Percentiles rank a stretch among this genome's conserved stretches.
phyloP scores from a whole-genome alignment of 1,140 invertebrate species.

The Listronotus oregonensis region DNA sequence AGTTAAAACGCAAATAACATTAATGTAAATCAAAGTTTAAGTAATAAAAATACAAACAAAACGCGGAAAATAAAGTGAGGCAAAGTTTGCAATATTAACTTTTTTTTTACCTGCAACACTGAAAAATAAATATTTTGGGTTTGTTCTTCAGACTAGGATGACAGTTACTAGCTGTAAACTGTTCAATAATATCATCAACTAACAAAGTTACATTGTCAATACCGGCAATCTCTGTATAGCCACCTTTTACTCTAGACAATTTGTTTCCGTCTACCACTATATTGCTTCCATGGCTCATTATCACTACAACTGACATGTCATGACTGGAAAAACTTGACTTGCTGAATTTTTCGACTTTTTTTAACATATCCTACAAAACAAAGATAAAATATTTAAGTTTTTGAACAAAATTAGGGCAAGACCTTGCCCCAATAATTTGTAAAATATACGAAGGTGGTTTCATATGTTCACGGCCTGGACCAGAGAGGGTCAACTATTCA shows the following conservation, averaged over 20 bases:
- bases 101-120: slow-evolving; percentile 51
- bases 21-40: too few species aligned
- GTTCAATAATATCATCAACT: slow-evolving; percentile 59
- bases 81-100: neutral
- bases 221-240: slow-evolving; percentile 52
- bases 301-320: slow-evolving; percentile 13
- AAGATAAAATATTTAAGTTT: neutral
- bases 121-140: slow-evolving; percentile 81
- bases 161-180: slow-evolving; percentile 66
- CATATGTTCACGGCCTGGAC: too few species aligned
- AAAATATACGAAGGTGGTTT: too few species aligned
- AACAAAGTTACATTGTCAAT: slow-evolving; percentile 58
- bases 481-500: too few species aligned
- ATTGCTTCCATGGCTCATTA: slow-evolving; percentile 63
- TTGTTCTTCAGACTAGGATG: slow-evolving; percentile 58
- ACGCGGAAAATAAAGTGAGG: too few species aligned
- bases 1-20: too few species aligned
- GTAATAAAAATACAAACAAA: too few species aligned
- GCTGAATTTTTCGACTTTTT: neutral
- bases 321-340: neutral
- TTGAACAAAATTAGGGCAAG: too few species aligned
- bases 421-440: too few species aligned
- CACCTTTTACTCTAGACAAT: slow-evolving; percentile 7
- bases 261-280: slow-evolving; percentile 26
- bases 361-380: neutral